Percentiles rank a stretch among this genome's conserved stretches.
These are phyloP conservation scores for Stichodactyla helianthus DNA, from an alignment of 64 coral and sea anemone species.

Conservation along the genomic window DNA sequence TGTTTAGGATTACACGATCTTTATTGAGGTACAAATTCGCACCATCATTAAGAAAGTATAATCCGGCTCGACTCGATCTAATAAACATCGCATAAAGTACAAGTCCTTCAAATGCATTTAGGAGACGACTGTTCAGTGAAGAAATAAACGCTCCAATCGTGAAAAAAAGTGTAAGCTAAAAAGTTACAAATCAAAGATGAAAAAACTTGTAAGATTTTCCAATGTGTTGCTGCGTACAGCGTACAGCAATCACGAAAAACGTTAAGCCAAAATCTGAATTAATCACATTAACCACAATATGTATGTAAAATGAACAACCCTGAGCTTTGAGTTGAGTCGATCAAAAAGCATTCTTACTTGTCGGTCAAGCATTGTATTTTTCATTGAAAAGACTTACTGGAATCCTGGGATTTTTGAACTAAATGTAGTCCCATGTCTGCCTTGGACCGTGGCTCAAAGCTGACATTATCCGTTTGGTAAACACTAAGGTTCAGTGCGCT, in stretches of 20 bases:
- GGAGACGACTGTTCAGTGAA: neutral
- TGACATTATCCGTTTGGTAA: slow-evolving; percentile 84
- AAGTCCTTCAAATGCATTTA: slow-evolving; percentile 9
- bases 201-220: neutral
- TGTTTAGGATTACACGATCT: slow-evolving; percentile 17
- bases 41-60: slow-evolving; percentile 18
- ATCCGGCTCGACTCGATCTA: slow-evolving; percentile 20
- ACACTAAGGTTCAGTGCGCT: slow-evolving; percentile 60
- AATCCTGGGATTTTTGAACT: slow-evolving; percentile 14
- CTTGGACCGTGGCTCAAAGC: slow-evolving; percentile 44
- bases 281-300: slow-evolving; percentile 18
- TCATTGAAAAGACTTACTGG: slow-evolving; percentile 8
- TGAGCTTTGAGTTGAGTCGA: neutral
- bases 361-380: neutral
- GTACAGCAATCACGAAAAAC: slow-evolving; percentile 14
- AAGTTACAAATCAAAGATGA: neutral
- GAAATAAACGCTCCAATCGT: neutral
- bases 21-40: slow-evolving; percentile 16
- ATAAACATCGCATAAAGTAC: slow-evolving; percentile 8
- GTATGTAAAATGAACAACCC: slow-evolving; percentile 5
- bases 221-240: neutral
- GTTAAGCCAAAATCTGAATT: slow-evolving; percentile 19
- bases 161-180: neutral
- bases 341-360: slow-evolving; percentile 2
- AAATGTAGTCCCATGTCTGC: slow-evolving; percentile 42